phyloP scores from a whole-genome alignment of 2,797 vertebrate genomes.

The Typhlichthys eigenmanni region DNA sequence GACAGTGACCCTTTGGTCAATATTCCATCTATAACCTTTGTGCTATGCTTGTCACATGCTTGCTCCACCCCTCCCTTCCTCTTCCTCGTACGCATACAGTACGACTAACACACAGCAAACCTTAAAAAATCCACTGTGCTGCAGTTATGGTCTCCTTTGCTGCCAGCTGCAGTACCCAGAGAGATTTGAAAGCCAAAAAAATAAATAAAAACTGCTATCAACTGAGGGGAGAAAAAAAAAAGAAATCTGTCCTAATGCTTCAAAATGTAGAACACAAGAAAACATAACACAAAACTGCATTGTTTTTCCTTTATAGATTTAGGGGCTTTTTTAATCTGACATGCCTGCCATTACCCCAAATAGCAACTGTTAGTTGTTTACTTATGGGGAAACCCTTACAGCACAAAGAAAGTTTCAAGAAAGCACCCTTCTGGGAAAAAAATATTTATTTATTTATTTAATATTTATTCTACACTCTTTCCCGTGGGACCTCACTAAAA shows the following conservation, averaged over 20 bases:
- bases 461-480: no score
- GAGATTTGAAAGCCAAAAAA: conserved; percentile 66
- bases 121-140: conserved; percentile 62
- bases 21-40: conserved; percentile 27
- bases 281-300: conserved; percentile 28
- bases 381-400: conserved; percentile 10
- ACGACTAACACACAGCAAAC: conserved; percentile 9
- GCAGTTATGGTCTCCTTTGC: conserved; percentile 67
- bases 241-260: conserved; percentile 34
- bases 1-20: conserved; percentile 45
- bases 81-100: conserved; percentile 10
- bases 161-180: conserved; percentile 53
- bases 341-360: conserved; percentile 7
- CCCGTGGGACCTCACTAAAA: no score
- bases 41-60: conserved; percentile 5
- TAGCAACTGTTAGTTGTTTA: not conserved
- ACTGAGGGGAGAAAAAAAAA: conserved; percentile 10
- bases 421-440: conserved; percentile 1
- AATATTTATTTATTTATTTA: no score
- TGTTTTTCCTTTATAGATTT: conserved; percentile 17
- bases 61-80: not conserved
- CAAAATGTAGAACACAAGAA: conserved; percentile 25
- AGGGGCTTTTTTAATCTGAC: conserved; percentile 15
- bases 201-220: not conserved
- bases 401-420: conserved; percentile 21